Evolutionary conservation across 1,140 invertebrate genomes (phyloP), one percentile per base, ranked within the genome.

Genomic region (Nylanderia fulva): DNA sequence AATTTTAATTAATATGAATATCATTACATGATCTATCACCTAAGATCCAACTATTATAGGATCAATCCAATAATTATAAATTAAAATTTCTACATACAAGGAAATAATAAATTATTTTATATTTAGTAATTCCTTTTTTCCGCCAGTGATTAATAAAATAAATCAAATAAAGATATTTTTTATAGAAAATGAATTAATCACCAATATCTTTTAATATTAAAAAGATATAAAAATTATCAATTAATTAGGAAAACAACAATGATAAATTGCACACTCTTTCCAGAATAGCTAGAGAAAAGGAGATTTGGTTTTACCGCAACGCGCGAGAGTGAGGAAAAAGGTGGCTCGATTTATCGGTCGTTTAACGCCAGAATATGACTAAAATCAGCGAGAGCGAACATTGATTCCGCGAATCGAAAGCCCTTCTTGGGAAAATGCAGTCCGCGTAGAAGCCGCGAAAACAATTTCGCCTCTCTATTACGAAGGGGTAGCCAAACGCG

Each of bases 381-480:
- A 27, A 52, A 72, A 77, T 76, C 71, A 21, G 18, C 7, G 7
- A 54, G 45, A 54, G 33, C 45, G 21, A 63, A 29, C 36, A 45
- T 56, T 29, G 82, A 77, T 56, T 79, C 27, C 45, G 52, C 45
- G 52, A 21, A 18, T 13, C 56, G 13, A 42, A 66, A 60, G 29
- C 29, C 33, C 39, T 24, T 9, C 13, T 39, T 33, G 42, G 11
- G 80, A 84, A 39, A 75, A 75, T 39, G 8, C 63, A 56, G 61
- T 45, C 29, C 18, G 42, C 13, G 27, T 45, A 61, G 56, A 79
- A 85, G 74, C 79, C 80, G 86, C 61, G 84, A 90, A 90, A 90
- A 86, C 84, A 88, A 90, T 90, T 90, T 86, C 52, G 48, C 63
- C 58, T 88, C 86, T 86, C 75, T 60, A 88, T 90, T 90, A 86